Evolutionary conservation across 2,113 vertebrate genomes (phyloP), one percentile per base, ranked within the genome.

Genomic region (Fregata magnificens): DNA sequence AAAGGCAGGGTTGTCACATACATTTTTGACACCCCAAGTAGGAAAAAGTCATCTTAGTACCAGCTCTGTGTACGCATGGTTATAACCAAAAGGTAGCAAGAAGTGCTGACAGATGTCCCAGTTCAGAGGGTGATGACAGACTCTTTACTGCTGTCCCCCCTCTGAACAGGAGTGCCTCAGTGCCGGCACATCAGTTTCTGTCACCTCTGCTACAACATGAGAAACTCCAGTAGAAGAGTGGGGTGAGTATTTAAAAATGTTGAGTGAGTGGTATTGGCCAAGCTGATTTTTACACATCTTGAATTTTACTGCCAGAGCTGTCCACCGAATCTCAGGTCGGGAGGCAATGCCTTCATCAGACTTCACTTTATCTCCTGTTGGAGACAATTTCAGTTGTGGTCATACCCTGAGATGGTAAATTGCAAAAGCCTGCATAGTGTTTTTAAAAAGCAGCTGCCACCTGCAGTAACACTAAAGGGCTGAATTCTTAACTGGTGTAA

Each of bases 31-130:
- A 56, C 45, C 6, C 14, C 38, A 32, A 15, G 20, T 38, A 56
- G 36, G 13, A 88, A 84, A 12, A 55, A n/a, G 14, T 28, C 15
- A 19, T 38, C 34, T 63, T 74, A 11, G 20, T 55, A 21, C 15
- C 56, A 79, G 7, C 19, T 24, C 17, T 69, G 36, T 0, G 0
- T 66, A 42, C 2, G 4, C 26, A 44, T 38, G 28, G 28, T n/a
- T 73, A 32, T 21, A 45, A 45, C 11, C 24, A 83, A 55, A 65
- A 91, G 13, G 45, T 7, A 55, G 16, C 31, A 59, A 67, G 61
- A 84, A 63, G 10, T 25, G 17, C 17, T 3, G 4, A 31, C 7
- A 26, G n/a, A 24, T 0, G 2, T 65, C 32, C 26, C 1, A 5
- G 36, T 53, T 77, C n/a, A 47, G 50, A 59, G 10, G 16, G 31